Base-by-base conservation (phyloP, 2,797 vertebrate species). In the Pteronotus mesoamericanus region DNA sequence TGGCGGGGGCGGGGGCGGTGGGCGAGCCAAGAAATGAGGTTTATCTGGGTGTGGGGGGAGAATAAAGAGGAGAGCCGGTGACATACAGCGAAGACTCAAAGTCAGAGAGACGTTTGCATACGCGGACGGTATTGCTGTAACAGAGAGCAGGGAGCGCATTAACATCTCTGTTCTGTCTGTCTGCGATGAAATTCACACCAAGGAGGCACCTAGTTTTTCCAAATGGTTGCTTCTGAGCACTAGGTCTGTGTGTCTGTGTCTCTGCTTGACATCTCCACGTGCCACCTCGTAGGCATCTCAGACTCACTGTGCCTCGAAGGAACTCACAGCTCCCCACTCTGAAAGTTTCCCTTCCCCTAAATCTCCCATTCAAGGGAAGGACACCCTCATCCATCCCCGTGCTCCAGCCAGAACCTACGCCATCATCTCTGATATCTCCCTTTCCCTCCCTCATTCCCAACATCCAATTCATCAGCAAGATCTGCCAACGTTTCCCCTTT, bases 1-100 rank as follows among this genome's bases (percentile, higher is more conserved):
- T 37, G 72, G 96, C 89, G 86, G 82, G 42, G 84, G 94, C 69
- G 1, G 39, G 96, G 72, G 96, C 89, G 86, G 82, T 42, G 84
- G 94, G 69, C 1, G 39, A 96, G 44, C 37, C n/a, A 94, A 90
- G 92, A 53, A 95, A 96, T 37, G 68, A 55, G 57, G 84, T 79
- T 93, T 57, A 46, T 77, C 69, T 84, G 22, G 71, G 8, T 29
- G n/a, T 64, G 9, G 9, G 37, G 14, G 1, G 24, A 15, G 34
- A n/a, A 26, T 4, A 44, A 68, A 75, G 75, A 75, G 48, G 92
- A 86, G 88, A 86, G 94, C 79, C 80, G 44, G 91, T 95, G 84
- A 94, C 75, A 71, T 18, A 92, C 74, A 1, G 15, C 75, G 64
- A 1, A 2, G 77, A 97, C 16, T 93, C 84, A 55, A 61, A 32